Percentiles rank a stretch among this genome's conserved stretches.
These are phyloP conservation scores for Drosophila nebulosa DNA, from an alignment of 1,140 invertebrate species.

Conservation along the genomic window DNA sequence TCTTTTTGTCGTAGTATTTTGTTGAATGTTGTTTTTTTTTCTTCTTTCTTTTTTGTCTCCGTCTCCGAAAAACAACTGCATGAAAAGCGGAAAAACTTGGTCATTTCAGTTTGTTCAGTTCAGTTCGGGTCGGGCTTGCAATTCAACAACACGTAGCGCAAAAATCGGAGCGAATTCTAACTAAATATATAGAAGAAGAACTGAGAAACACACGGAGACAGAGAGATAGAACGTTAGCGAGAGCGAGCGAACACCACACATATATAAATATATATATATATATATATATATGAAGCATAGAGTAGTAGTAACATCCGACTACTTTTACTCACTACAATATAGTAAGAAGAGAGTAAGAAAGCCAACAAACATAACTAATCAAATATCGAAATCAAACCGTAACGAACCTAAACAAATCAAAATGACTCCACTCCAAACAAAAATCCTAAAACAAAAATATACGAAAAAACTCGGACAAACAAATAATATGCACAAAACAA, in stretches of 20 bases:
- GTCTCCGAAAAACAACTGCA: constrained; percentile 56
- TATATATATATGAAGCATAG: neutral
- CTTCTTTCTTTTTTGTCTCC: constrained; percentile 27
- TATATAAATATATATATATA: too few relatives aligned
- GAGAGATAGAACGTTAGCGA: constrained; percentile 37
- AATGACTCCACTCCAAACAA: neutral
- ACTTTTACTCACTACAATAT: neutral
- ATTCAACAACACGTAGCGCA: constrained; percentile 67
- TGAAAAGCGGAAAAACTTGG: constrained; percentile 71
- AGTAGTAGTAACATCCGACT: constrained; percentile 40
- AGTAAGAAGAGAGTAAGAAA: neutral
- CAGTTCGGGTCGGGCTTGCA: constrained; percentile 80
- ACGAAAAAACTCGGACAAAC: neutral
- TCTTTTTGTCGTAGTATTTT: constrained; percentile 1
- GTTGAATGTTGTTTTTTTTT: constrained; percentile 23
- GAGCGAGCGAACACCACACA: constrained; percentile 19
- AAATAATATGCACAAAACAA: neutral
- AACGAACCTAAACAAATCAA: neutral
- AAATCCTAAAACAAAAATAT: neutral
- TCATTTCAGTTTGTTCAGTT: constrained; percentile 53
- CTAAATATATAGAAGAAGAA: constrained; percentile 32
- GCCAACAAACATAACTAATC: neutral
- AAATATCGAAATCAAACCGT: neutral
- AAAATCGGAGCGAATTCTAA: constrained; percentile 57
- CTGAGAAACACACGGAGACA: neutral